phyloP scores from a whole-genome alignment of 2,888 invertebrate genomes.

The Callimorpha dominula region DNA sequence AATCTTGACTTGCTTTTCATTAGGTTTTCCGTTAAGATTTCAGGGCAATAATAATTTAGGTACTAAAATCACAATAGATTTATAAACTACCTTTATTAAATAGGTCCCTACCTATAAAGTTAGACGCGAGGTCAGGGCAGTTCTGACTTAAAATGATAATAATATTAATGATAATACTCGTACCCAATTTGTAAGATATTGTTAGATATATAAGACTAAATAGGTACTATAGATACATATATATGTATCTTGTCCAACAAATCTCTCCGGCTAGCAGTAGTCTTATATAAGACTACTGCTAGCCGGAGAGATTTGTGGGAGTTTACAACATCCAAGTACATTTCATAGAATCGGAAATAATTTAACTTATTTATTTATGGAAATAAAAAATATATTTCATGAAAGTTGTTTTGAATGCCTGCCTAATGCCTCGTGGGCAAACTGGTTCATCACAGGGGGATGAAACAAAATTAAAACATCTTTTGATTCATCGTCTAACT shows the following conservation, averaged over 20 bases:
- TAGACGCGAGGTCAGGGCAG: too few species aligned
- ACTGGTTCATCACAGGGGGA: not conserved
- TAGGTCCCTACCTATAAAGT: too few species aligned
- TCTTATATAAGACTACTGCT: too few species aligned
- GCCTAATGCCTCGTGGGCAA: not conserved
- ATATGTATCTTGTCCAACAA: too few species aligned
- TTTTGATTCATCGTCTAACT: too few species aligned
- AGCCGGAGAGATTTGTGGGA: not conserved
- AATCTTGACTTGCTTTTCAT: too few species aligned
- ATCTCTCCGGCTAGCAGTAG: too few species aligned
- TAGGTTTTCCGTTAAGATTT: too few species aligned
- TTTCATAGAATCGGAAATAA: not conserved
- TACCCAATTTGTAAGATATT: not conserved
- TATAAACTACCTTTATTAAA: not conserved
- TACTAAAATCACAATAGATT: not conserved
- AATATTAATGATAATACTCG: not conserved
- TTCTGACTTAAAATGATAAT: not conserved
- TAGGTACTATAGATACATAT: not conserved
- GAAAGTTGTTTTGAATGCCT: not conserved
- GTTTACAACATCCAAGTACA: not conserved
- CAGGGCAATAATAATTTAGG: not conserved
- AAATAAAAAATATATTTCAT: slow-evolving; percentile 4
- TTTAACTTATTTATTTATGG: not conserved
- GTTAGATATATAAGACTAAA: not conserved
- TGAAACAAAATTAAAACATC: too few species aligned